Evolutionary conservation across 2,888 invertebrate genomes (phyloP).

Genomic region (Galerucella nymphaeae): DNA sequence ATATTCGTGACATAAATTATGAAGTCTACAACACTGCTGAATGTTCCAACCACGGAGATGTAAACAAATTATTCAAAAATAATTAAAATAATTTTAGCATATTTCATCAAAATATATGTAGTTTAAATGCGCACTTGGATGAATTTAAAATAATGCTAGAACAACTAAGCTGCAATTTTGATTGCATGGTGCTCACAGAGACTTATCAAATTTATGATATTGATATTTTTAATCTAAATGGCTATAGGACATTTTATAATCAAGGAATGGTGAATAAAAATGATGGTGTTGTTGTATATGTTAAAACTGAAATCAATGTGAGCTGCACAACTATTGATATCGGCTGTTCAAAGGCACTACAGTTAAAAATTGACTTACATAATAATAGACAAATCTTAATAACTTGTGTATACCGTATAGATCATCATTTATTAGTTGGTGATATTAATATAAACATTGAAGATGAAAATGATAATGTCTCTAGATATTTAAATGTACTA

Average conservation of each 20-base stretch:
- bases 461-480: constrained; percentile 21
- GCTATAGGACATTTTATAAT: too few relatives aligned
- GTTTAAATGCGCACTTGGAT: constrained; percentile 14
- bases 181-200: constrained; percentile 26
- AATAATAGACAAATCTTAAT: too few relatives aligned
- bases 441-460: constrained; percentile 30
- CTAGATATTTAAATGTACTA: constrained; percentile 22
- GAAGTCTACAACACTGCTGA: constrained; percentile 13
- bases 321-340: too few relatives aligned
- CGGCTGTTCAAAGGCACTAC: too few relatives aligned
- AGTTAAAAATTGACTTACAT: too few relatives aligned
- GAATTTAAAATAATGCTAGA: constrained; percentile 17
- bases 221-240: constrained; percentile 12
- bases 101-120: too few relatives aligned
- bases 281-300: too few relatives aligned
- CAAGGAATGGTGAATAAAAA: too few relatives aligned
- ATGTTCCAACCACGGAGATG: constrained; percentile 2
- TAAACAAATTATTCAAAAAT: too few relatives aligned
- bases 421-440: constrained; percentile 1
- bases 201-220: constrained; percentile 19
- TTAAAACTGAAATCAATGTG: too few relatives aligned
- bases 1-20: constrained; percentile 22
- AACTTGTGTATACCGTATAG: background rate
- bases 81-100: too few relatives aligned
- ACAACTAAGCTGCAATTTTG: background rate